A percentile compares a stretch with the other conserved stretches of the same genome.
These are phyloP conservation scores for Psittacara wagleri DNA, from an alignment of 2,113 vertebrate genomes.

Conservation along the genomic window DNA sequence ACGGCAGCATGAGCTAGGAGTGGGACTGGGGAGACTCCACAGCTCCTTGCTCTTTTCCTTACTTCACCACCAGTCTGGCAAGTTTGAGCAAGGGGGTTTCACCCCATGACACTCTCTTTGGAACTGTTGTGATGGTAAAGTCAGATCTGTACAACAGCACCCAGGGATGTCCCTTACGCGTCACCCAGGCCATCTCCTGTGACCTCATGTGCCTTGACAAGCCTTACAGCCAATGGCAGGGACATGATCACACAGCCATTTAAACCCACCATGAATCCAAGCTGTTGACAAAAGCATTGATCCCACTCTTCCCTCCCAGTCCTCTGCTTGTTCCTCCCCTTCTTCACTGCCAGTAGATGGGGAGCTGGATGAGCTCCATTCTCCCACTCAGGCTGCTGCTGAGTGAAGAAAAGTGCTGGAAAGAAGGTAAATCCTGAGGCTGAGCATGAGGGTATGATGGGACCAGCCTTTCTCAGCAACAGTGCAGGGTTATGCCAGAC, in stretches of 20 bases:
- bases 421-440: not conserved
- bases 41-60: not conserved
- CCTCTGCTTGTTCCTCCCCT: not conserved
- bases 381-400: not conserved
- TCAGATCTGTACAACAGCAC: accelerated
- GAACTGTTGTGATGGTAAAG: not conserved
- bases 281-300: not conserved
- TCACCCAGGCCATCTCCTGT: not conserved
- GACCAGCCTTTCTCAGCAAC: not conserved
- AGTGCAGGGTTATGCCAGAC: not conserved
- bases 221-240: not conserved
- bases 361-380: not conserved
- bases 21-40: too few relatives aligned
- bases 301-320: not conserved
- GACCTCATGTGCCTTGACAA: not conserved
- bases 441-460: not conserved
- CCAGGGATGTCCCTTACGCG: not conserved
- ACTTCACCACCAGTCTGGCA: not conserved
- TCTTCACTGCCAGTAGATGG: accelerated
- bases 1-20: not conserved
- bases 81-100: accelerated
- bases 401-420: accelerated
- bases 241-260: not conserved
- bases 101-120: accelerated
- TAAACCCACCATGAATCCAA: not conserved